These are phyloP conservation scores for Fissipunctia ypsillon DNA, from an alignment of 2,888 invertebrate species.

Conservation along the genomic window DNA sequence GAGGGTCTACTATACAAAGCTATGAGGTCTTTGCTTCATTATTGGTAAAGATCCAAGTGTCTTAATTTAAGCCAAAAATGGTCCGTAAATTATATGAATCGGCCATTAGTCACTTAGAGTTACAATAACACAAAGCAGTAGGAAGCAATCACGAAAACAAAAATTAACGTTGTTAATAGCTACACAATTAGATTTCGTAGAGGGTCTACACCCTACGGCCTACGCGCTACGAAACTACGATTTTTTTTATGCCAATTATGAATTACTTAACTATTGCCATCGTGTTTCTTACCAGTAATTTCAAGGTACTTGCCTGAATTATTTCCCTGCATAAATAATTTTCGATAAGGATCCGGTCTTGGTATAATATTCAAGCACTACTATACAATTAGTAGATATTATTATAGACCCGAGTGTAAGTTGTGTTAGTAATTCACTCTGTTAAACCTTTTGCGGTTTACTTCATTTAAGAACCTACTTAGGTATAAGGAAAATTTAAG, in stretches of 20 bases:
- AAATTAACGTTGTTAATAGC: too few relatives aligned
- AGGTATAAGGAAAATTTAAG: neutral
- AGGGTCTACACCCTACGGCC: constrained; percentile 23
- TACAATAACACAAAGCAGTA: neutral
- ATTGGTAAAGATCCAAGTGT: too few relatives aligned
- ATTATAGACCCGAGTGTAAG: neutral
- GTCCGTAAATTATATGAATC: too few relatives aligned
- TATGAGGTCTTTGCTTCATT: too few relatives aligned
- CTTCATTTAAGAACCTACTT: neutral
- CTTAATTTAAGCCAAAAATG: too few relatives aligned
- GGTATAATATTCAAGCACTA: constrained; percentile 8
- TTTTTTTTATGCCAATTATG: constrained; percentile 4
- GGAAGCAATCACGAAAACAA: neutral
- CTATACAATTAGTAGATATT: neutral
- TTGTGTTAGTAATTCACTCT: neutral
- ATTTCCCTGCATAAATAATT: constrained; percentile 37
- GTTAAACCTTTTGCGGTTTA: neutral
- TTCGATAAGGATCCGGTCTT: constrained; percentile 34
- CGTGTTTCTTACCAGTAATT: constrained; percentile 1
- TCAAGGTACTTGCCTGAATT: constrained; percentile 31
- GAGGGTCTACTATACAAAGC: too few relatives aligned
- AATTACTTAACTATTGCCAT: neutral
- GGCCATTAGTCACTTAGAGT: too few relatives aligned
- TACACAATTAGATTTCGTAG: constrained; percentile 26
- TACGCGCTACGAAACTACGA: constrained; percentile 46